Conservation (phyloP, 1,140 invertebrate genomes). For the Hetaerina americana region DNA sequence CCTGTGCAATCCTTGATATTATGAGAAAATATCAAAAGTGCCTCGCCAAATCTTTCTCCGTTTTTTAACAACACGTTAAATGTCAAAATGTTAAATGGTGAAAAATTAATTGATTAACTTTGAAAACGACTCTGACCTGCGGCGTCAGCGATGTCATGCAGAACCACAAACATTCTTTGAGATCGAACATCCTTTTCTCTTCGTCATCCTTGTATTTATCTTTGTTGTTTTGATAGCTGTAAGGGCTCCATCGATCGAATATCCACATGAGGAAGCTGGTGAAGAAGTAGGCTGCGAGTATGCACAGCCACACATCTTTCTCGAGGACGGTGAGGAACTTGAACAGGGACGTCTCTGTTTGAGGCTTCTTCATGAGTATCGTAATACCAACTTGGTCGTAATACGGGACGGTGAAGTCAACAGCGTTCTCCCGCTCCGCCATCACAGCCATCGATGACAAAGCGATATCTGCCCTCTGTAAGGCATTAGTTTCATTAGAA, state of each 20-base stretch:
- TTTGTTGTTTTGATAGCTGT: slow-evolving; percentile 89
- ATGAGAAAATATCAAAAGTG: too few relatives aligned
- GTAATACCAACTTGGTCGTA: slow-evolving; percentile 91
- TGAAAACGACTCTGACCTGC: too few relatives aligned
- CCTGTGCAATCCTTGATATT: too few relatives aligned
- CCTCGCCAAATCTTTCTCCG: too few relatives aligned
- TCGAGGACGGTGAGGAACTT: slow-evolving; percentile 95
- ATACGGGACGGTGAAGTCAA: slow-evolving; percentile 91
- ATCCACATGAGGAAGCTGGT: slow-evolving; percentile 89
- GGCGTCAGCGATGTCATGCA: slow-evolving; percentile 97
- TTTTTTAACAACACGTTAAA: too few relatives aligned
- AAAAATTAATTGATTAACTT: too few relatives aligned
- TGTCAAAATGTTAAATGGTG: too few relatives aligned
- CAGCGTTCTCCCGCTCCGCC: slow-evolving; percentile 86
- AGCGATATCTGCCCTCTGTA: slow-evolving; percentile 71
- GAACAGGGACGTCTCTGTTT: slow-evolving; percentile 74
- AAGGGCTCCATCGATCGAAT: slow-evolving; percentile 92
- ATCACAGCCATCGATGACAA: slow-evolving; percentile 79
- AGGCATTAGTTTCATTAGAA: too few relatives aligned
- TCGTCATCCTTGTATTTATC: slow-evolving; percentile 88
- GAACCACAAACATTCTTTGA: slow-evolving; percentile 97
- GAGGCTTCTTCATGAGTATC: slow-evolving; percentile 76
- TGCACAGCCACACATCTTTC: slow-evolving; percentile 91
- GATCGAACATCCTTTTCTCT: slow-evolving; percentile 86
- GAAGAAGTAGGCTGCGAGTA: slow-evolving; percentile 87